Base-by-base conservation (phyloP, 1,140 invertebrate species). In the Drosophila dunni region DNA sequence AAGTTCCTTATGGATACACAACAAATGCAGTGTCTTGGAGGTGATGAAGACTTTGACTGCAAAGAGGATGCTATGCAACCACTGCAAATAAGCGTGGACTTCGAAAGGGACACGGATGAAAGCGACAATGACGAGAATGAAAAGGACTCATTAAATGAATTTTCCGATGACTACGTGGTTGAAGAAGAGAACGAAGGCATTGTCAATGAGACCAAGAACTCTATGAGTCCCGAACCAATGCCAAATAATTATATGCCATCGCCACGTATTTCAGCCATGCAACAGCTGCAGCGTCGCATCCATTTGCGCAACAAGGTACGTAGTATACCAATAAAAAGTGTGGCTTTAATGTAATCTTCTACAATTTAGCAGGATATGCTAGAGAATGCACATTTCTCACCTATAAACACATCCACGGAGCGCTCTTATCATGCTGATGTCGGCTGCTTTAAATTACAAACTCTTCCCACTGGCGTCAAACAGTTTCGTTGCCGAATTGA, bases 401-500 rank as follows among this genome's bases (percentile, higher is more conserved):
- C 91, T 0, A 6, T 78, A 44, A 81, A 90, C 15, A 75, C 89
- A 0, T 92, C 88, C 0, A 79, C 91, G 7, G 70, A 69, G 2
- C 63, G 75, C 11, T 85, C 85, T 0, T 65, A 75, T 17, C 71
- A 71, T 10, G 68, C 61, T 17, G 68, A 53, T 6, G 58, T 69
- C n/a, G 74, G 42, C 36, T 38, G 48, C n/a, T 82, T 92, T 6
- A 81, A 82, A 45, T 36, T 66, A 3, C 82, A 74, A 6, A 62
- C 54, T 40, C 44, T 92, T n/a, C 91, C 91, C 6, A n/a, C 24
- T 0, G 89, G 81, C 8, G 74, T 89, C 0, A 76, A 71, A 10
- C 20, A 72, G 0, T 92, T 92, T 46, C 10, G 61, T 42, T 92
- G 91, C 54, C 62, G 50, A 3, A 68, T 92, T 15, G 70, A 70